Conservation (phyloP, 2,113 vertebrate species). For the Muntiacus muntjak region DNA sequence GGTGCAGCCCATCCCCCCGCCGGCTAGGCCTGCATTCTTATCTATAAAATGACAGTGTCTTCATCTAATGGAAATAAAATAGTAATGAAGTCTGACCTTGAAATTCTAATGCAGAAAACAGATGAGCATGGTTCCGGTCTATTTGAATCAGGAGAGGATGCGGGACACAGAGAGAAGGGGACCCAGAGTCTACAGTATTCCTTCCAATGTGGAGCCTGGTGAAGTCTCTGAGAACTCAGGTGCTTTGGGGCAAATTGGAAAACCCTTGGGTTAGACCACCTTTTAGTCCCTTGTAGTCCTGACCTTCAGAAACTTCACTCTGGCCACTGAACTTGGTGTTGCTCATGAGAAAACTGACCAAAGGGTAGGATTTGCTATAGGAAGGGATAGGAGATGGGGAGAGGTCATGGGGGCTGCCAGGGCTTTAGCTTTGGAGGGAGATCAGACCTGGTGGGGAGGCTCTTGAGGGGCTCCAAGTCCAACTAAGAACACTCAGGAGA, state of each 20-base stretch:
- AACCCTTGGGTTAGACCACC: neutral
- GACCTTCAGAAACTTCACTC: neutral
- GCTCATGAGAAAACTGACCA: neutral
- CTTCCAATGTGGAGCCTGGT: neutral
- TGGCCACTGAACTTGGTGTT: neutral
- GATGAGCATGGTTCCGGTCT: neutral
- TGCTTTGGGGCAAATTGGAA: neutral
- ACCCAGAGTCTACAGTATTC: neutral
- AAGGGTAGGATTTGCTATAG: neutral
- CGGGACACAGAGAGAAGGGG: neutral
- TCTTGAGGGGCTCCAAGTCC: neutral
- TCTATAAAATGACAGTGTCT: neutral
- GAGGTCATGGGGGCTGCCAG: neutral
- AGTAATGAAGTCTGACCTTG: neutral
- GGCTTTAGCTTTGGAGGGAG: neutral
- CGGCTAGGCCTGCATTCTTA: neutral
- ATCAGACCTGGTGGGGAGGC: neutral
- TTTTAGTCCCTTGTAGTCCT: neutral
- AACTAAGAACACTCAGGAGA: neutral
- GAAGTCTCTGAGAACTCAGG: neutral
- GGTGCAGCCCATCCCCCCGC: accelerated
- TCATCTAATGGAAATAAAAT: neutral
- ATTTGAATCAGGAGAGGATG: accelerated
- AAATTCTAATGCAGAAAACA: neutral
- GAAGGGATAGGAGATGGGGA: neutral